Conservation (phyloP, 2,113 vertebrate species). For the Daphoenositta chrysoptera region DNA sequence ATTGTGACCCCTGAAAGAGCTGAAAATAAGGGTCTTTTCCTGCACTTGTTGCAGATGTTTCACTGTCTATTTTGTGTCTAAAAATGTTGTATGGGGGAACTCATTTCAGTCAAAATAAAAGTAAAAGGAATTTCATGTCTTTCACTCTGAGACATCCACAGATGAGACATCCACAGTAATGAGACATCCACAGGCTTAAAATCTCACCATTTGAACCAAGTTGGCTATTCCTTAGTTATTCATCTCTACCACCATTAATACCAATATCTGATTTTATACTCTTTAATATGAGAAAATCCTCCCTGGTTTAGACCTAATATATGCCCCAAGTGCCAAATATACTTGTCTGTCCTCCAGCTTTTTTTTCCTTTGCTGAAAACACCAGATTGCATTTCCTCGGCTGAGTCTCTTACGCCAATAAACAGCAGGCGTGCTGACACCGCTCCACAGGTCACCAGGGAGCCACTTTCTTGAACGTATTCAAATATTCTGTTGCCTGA, state of each 20-base stretch:
- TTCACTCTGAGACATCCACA: background rate
- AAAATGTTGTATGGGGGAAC: background rate
- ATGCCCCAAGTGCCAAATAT: background rate
- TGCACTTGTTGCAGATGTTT: background rate
- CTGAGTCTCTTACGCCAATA: background rate
- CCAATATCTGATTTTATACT: background rate
- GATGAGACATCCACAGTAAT: background rate
- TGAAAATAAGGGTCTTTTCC: background rate
- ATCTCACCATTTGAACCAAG: background rate
- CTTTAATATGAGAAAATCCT: background rate
- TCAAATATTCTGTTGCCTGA: constrained; percentile 33
- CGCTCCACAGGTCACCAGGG: background rate
- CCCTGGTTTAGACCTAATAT: background rate
- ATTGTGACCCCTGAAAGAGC: background rate
- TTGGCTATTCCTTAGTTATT: background rate
- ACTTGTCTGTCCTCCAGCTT: background rate
- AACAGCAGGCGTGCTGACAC: background rate
- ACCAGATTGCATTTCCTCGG: background rate
- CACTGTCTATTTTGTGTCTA: background rate
- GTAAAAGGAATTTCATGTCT: background rate
- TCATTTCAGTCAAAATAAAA: background rate
- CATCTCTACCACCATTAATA: background rate
- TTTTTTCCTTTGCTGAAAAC: background rate
- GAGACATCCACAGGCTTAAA: background rate
- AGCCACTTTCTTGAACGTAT: background rate